Conservation (phyloP, 1,140 invertebrate genomes). For the Grapholita molesta region DNA sequence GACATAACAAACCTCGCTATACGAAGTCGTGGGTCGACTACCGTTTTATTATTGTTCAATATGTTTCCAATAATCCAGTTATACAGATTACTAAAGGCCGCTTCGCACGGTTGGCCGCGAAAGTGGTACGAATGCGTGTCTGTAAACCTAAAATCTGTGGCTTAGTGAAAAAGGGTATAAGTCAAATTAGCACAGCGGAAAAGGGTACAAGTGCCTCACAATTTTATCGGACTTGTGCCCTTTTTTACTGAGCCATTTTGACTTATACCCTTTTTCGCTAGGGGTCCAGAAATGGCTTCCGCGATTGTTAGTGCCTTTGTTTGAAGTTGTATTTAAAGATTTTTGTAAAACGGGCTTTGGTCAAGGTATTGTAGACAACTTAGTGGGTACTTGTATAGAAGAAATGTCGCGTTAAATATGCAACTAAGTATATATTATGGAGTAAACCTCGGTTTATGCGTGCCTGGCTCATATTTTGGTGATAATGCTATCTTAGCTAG, state of each 20-base stretch:
- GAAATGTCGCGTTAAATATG: too few species aligned
- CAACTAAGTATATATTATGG: too few species aligned
- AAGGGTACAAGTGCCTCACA: too few species aligned
- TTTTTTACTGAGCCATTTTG: too few species aligned
- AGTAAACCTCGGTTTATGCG: too few species aligned
- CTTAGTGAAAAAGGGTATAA: too few species aligned
- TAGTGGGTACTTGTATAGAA: too few species aligned
- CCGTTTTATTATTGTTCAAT: slow-evolving; percentile 68
- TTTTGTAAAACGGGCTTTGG: neutral
- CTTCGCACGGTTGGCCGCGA: slow-evolving; percentile 42
- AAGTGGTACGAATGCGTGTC: slow-evolving; percentile 34
- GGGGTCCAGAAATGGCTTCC: slow-evolving; percentile 29
- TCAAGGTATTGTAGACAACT: neutral
- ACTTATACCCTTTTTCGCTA: too few species aligned
- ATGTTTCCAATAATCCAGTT: slow-evolving; percentile 70
- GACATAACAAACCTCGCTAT: slow-evolving; percentile 27
- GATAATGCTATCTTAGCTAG: too few species aligned
- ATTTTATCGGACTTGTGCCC: too few species aligned
- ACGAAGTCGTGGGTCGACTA: slow-evolving; percentile 53
- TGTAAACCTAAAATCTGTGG: slow-evolving; percentile 30
- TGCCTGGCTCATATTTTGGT: too few species aligned
- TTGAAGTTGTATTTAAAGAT: slow-evolving; percentile 16
- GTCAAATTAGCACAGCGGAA: too few species aligned
- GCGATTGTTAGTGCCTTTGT: neutral
- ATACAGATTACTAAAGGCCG: slow-evolving; percentile 48